Evolutionary conservation across 2,113 vertebrate genomes (phyloP).

Genomic region (Gallinago media): DNA sequence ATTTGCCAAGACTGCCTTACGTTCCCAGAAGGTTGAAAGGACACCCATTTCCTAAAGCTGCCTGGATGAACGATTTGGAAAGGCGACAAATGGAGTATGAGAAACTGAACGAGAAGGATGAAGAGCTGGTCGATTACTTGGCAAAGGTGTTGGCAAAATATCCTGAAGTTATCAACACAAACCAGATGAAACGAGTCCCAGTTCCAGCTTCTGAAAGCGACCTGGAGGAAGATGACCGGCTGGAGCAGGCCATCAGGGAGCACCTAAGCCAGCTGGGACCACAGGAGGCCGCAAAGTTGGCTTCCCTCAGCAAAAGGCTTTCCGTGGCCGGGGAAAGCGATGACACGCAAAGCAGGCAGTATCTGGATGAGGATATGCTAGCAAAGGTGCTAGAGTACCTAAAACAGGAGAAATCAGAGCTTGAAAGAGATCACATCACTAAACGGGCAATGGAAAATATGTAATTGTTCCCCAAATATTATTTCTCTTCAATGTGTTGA

Average conservation of each 20-base stretch:
- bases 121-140: slow-evolving; percentile 87
- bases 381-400: slow-evolving; percentile 89
- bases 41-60: slow-evolving; percentile 67
- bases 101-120: slow-evolving; percentile 81
- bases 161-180: slow-evolving; percentile 78
- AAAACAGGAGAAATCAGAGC: slow-evolving; percentile 86
- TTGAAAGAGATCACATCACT: slow-evolving; percentile 80
- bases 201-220: slow-evolving; percentile 70
- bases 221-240: slow-evolving; percentile 67
- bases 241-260: slow-evolving; percentile 82
- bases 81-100: slow-evolving; percentile 79
- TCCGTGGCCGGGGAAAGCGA: slow-evolving; percentile 60
- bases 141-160: slow-evolving; percentile 86
- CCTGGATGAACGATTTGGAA: slow-evolving; percentile 74
- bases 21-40: slow-evolving; percentile 72
- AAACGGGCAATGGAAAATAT: slow-evolving; percentile 85
- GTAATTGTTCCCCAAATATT: slow-evolving; percentile 55
- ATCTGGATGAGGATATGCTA: slow-evolving; percentile 85
- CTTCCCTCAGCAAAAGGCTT: slow-evolving; percentile 77
- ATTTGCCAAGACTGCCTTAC: slow-evolving; percentile 73
- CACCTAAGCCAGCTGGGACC: slow-evolving; percentile 81
- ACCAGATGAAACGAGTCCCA: slow-evolving; percentile 75
- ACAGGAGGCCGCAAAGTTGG: slow-evolving; percentile 72
- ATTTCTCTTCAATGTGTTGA: slow-evolving; percentile 75
- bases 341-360: slow-evolving; percentile 69